phyloP scores from a whole-genome alignment of 2,797 vertebrate genomes.

The Borostomias antarcticus region DNA sequence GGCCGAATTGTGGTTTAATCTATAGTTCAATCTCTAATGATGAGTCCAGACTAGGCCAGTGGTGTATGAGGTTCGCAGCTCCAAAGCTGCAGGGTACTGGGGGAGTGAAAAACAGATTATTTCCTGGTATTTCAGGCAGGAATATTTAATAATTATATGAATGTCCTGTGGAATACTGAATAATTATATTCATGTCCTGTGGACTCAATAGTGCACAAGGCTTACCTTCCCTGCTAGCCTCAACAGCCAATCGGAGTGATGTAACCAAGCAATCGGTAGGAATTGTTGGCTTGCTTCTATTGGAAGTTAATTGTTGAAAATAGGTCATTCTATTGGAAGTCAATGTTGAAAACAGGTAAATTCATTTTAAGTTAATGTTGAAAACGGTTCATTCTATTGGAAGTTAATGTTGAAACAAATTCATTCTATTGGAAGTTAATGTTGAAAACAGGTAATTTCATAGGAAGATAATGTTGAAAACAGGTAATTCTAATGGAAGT shows the following conservation, averaged over 20 bases:
- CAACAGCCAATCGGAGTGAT: conserved; percentile 1
- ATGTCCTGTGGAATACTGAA: conserved; percentile 37
- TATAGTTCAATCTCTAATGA: no score
- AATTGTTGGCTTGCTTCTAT: background rate
- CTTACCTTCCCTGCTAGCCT: conserved; percentile 22
- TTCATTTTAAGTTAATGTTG: no score
- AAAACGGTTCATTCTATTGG: no score
- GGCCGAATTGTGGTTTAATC: no score
- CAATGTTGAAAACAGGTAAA: no score
- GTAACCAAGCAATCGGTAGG: conserved; percentile 5
- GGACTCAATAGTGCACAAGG: conserved; percentile 26
- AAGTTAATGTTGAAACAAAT: conserved; percentile 25
- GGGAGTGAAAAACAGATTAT: background rate
- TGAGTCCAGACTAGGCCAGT: background rate
- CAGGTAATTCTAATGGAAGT: no score
- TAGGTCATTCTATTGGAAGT: background rate
- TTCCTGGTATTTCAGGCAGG: conserved; percentile 36
- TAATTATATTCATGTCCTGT: conserved; percentile 26
- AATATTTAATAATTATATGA: conserved; percentile 39
- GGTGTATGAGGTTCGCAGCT: background rate
- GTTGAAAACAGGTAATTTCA: background rate
- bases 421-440: no score
- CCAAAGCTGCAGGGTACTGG: conserved; percentile 13
- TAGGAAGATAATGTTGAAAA: no score
- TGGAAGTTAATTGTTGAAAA: background rate